Base-by-base conservation (phyloP, 2,113 vertebrate genomes). In the Mohoua ochrocephala region DNA sequence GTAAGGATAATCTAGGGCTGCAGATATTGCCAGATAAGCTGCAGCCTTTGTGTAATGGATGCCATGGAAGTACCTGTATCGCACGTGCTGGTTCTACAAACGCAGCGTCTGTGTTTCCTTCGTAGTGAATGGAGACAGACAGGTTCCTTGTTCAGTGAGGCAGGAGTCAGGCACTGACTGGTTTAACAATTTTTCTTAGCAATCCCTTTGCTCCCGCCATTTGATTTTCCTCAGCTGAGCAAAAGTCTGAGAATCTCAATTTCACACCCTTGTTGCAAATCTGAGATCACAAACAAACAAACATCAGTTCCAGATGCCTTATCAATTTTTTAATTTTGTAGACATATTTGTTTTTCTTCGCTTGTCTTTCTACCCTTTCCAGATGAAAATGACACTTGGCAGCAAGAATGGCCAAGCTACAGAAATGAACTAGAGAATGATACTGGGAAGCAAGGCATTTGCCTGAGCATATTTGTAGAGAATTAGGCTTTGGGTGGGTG, bases 21-120 rank as follows among this genome's bases (percentile, higher is more conserved):
- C 56, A 59, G 31, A 13, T 61, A 28, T 2, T 69, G 21, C 42
- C 19, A 79, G 28, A 33, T 28, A 49, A 83, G 56, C n/a, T 49
- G 47, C 83, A 83, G 28, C 9, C n/a, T 87, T 77, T 74, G 19
- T 65, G 41, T 35, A 61, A 37, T 7, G 37, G 27, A 42, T 8
- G 12, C 27, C 11, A 5, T 1, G 23, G 49, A 61, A 93, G 11
- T 59, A 35, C 0, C 2, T 19, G 54, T 2, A 1, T 47, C 24
- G 13, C 49, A 3, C 22, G 23, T 35, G 53, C 37, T 52, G 7
- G 4, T 44, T 56, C 41, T 70, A 13, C 13, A 74, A 74, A 56
- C 22, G 15, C 27, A 4, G 11, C 47, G 33, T 63, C 61, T 65
- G 27, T 6, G 0, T 91, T 91, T 12, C 49, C 39, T 41, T 70